Percentiles rank a stretch among this genome's conserved stretches.
Evolutionary conservation across 2,888 invertebrate genomes (phyloP).

Genomic region (Actias luna): DNA sequence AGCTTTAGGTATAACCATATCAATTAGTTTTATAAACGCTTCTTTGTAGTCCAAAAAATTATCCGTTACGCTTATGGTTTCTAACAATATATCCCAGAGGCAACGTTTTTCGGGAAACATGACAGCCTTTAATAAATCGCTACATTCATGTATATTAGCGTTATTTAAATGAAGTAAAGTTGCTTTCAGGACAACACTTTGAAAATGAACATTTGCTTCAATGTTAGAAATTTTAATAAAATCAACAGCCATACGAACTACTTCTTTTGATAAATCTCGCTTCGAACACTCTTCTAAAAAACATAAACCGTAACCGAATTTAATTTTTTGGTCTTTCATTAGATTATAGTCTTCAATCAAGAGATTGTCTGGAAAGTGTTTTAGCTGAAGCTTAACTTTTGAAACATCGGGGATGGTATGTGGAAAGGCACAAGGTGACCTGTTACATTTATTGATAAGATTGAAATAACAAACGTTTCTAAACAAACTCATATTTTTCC

Average conservation of each 20-base stretch:
- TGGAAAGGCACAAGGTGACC: background rate
- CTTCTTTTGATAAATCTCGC: background rate
- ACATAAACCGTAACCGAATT: background rate
- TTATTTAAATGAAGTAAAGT: conserved; percentile 4
- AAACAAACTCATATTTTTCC: background rate
- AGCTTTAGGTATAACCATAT: background rate
- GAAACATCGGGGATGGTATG: background rate
- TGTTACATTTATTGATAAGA: background rate
- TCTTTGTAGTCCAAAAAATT: background rate
- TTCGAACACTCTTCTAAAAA: conserved; percentile 1
- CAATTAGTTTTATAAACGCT: conserved; percentile 7
- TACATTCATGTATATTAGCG: background rate
- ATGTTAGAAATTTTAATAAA: background rate
- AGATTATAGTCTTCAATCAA: background rate
- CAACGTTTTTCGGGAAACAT: background rate
- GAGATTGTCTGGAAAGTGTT: background rate
- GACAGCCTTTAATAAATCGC: background rate
- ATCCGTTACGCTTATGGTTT: background rate
- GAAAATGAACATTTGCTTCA: background rate
- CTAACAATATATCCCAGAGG: background rate
- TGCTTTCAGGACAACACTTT: background rate
- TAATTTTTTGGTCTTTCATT: background rate
- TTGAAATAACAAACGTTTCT: background rate
- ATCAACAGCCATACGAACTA: conserved; percentile 1
- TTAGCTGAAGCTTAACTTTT: background rate